phyloP scores from a whole-genome alignment of 2,113 vertebrate species.

The Xenopus laevis region DNA sequence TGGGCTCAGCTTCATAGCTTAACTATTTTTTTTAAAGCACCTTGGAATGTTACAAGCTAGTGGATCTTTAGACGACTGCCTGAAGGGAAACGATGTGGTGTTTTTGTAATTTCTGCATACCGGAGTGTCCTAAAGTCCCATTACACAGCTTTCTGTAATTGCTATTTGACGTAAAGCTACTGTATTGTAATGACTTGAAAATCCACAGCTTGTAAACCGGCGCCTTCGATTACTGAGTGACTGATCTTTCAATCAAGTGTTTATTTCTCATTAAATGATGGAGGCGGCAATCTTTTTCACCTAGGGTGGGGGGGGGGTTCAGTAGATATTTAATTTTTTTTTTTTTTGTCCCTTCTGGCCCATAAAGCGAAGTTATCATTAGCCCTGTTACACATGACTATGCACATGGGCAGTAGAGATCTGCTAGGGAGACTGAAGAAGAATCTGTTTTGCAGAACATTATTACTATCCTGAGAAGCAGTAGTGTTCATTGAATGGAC shows the following conservation, averaged over 20 bases:
- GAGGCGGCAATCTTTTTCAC: not conserved
- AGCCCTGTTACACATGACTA: no score
- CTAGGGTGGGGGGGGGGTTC: no score
- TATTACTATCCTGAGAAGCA: no score
- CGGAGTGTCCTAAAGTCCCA: conserved; percentile 32
- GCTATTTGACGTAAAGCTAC: conserved; percentile 44
- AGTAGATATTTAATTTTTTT: no score
- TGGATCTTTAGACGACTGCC: conserved; percentile 41
- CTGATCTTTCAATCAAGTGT: conserved; percentile 24
- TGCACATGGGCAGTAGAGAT: not conserved
- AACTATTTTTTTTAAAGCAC: conserved; percentile 42
- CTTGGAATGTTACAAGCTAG: conserved; percentile 40
- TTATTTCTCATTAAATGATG: not conserved
- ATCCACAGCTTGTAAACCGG: conserved; percentile 15
- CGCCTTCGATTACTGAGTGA: conserved; percentile 24
- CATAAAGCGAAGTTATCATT: no score
- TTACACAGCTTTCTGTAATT: conserved; percentile 44
- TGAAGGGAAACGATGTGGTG: conserved; percentile 33
- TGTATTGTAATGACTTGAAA: conserved; percentile 39
- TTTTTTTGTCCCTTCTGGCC: no score
- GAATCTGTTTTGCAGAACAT: no score
- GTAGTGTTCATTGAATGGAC: no score
- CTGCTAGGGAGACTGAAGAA: no score
- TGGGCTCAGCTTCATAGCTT: conserved; percentile 30
- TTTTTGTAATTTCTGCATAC: conserved; percentile 44